Conservation (phyloP, 2,797 vertebrate species). For the Leptodactylus fallax region DNA sequence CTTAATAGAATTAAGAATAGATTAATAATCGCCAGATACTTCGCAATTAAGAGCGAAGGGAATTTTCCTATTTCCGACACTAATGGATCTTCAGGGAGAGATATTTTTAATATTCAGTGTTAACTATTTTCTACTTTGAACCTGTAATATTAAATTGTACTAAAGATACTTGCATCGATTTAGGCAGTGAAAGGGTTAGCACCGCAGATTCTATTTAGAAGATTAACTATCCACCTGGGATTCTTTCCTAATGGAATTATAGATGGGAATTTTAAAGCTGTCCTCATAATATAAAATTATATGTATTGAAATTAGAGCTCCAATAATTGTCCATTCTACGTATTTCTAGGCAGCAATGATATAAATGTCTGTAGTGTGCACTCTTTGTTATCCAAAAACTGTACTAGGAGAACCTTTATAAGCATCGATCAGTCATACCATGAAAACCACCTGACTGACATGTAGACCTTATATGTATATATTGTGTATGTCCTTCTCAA, state of each 20-base stretch:
- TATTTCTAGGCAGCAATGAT: neutral
- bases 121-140: slow-evolving; percentile 45
- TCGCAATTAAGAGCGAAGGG: slow-evolving; percentile 53
- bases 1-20: slow-evolving; percentile 65
- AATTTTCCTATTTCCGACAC: slow-evolving; percentile 61
- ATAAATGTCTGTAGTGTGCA: neutral
- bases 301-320: slow-evolving; percentile 33
- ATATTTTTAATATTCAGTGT: slow-evolving; percentile 56
- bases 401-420: neutral
- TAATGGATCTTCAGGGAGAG: slow-evolving; percentile 58
- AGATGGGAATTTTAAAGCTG: slow-evolving; percentile 52
- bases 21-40: slow-evolving; percentile 61
- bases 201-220: slow-evolving; percentile 17
- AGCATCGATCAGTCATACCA: too few relatives aligned
- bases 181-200: slow-evolving; percentile 34
- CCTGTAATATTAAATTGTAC: neutral
- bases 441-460: too few relatives aligned
- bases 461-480: too few relatives aligned
- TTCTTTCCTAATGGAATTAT: slow-evolving; percentile 54
- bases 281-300: slow-evolving; percentile 40
- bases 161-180: neutral
- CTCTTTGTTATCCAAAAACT: neutral
- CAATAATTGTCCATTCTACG: neutral
- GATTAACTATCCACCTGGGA: slow-evolving; percentile 56
- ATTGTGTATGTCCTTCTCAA: too few relatives aligned